Evolutionary conservation across 2,888 invertebrate species (phyloP).

Genomic region (Hybos culiciformis): DNA sequence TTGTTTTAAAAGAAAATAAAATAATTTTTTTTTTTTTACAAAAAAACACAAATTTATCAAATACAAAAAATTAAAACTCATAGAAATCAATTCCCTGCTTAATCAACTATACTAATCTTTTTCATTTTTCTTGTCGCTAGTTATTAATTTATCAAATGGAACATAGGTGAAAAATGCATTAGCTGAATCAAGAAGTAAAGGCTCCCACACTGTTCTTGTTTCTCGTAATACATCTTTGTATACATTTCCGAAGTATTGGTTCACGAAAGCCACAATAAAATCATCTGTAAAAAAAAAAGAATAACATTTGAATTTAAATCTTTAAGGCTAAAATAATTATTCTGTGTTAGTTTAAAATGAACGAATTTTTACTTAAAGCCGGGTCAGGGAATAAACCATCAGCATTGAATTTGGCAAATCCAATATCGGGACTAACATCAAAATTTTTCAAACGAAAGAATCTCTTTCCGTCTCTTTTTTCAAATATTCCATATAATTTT

Average conservation of each 20-base stretch:
- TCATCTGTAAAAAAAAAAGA: conserved; percentile 28
- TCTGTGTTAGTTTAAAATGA: no score
- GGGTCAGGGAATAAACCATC: conserved; percentile 47
- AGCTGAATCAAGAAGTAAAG: conserved; percentile 11
- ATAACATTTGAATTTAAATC: not conserved
- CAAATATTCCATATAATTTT: conserved; percentile 43
- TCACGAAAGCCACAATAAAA: conserved; percentile 33
- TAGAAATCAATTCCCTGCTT: no score
- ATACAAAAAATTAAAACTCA: no score
- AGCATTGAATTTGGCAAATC: conserved; percentile 44
- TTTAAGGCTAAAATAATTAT: not conserved
- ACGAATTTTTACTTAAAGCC: conserved; percentile 51
- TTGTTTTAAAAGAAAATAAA: no score
- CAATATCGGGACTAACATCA: conserved; percentile 48
- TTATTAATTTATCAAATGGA: conserved; percentile 13
- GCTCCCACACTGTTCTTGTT: conserved; percentile 14
- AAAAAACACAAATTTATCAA: no score
- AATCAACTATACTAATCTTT: no score
- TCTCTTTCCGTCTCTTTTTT: conserved; percentile 40
- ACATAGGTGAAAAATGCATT: conserved; percentile 14
- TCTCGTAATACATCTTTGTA: conserved; percentile 34
- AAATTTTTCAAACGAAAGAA: conserved; percentile 45
- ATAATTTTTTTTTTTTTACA: no score
- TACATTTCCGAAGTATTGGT: conserved; percentile 37
- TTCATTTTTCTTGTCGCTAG: no score